A percentile compares a stretch with the other conserved stretches of the same genome.
Conservation (phyloP, 2,797 vertebrate species). For the Muscicapa striata region DNA sequence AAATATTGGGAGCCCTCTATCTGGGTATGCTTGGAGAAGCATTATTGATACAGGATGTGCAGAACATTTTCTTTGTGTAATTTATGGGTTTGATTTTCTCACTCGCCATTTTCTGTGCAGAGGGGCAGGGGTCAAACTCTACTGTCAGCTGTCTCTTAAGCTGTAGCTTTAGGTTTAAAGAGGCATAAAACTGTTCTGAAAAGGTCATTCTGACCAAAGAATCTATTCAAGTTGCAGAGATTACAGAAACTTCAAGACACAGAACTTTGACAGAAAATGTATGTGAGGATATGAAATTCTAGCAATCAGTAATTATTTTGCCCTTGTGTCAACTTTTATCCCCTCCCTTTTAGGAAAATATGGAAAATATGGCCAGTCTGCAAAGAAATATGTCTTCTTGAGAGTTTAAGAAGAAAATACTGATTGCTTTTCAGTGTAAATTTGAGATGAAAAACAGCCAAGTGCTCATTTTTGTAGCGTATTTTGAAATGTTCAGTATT, state of each 20-base stretch:
- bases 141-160: background rate
- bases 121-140: background rate
- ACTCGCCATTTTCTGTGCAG: background rate
- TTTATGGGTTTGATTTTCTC: background rate
- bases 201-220: background rate
- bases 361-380: background rate
- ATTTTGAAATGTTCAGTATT: background rate
- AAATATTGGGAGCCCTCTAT: background rate
- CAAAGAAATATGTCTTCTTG: background rate
- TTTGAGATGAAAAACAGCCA: background rate
- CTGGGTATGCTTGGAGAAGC: background rate
- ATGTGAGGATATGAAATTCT: background rate
- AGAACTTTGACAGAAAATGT: background rate
- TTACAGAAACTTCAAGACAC: background rate
- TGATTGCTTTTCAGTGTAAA: background rate
- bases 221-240: background rate
- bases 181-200: background rate
- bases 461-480: background rate
- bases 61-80: background rate
- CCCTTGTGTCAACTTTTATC: background rate
- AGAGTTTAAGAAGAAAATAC: background rate
- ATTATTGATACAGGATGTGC: background rate
- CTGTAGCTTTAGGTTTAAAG: background rate
- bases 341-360: background rate
- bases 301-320: background rate